Percentiles rank a stretch among this genome's conserved stretches.
phyloP scores from a whole-genome alignment of 1,140 invertebrate species.

The Tetragnatha versicolor region DNA sequence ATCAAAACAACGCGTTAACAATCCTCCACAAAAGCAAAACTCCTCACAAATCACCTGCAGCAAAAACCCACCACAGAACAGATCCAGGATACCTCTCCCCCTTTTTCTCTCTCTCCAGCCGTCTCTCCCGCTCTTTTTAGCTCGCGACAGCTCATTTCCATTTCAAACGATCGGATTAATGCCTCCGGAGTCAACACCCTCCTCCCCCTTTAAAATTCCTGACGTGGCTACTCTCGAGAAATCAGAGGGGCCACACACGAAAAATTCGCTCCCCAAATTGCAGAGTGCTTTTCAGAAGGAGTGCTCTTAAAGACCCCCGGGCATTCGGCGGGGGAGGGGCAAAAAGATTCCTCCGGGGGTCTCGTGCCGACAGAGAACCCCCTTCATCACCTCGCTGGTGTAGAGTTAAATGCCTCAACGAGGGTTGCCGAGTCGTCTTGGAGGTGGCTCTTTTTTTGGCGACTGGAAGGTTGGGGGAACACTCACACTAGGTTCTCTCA shows the following conservation, averaged over 20 bases:
- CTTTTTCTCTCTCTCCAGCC: not conserved
- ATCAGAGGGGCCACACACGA: conserved; percentile 22
- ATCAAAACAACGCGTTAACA: no score
- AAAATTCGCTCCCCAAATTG: not conserved
- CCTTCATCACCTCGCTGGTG: no score
- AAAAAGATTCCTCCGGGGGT: conserved; percentile 2
- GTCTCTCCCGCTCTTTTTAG: conserved; percentile 22
- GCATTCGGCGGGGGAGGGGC: not conserved
- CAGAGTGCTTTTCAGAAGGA: not conserved
- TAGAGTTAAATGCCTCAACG: no score
- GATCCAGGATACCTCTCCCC: not conserved
- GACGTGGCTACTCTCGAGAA: conserved; percentile 41
- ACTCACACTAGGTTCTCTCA: no score
- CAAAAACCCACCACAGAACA: not conserved
- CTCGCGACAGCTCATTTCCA: conserved; percentile 51
- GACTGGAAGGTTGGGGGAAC: no score
- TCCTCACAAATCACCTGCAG: no score
- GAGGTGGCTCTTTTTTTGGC: no score
- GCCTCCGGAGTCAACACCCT: not conserved
- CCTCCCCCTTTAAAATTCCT: conserved; percentile 37
- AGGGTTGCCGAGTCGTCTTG: no score
- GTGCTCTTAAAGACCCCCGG: not conserved
- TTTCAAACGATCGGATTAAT: conserved; percentile 54
- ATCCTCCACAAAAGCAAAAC: no score
- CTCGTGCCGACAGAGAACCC: conserved; percentile 36